phyloP scores from a whole-genome alignment of 2,888 invertebrate genomes.

The Smittia aterrima region DNA sequence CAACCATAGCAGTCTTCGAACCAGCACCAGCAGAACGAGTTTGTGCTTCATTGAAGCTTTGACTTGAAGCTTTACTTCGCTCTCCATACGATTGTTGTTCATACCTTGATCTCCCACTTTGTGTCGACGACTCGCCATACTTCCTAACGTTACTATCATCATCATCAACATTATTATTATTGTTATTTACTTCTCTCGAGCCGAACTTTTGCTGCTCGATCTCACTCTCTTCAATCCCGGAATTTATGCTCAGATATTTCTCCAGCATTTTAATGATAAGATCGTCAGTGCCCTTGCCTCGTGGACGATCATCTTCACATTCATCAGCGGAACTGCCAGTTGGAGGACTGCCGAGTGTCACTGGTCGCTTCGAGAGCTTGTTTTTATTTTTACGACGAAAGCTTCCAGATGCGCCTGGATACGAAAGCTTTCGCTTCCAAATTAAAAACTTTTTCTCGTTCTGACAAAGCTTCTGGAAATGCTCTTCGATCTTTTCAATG shows the following conservation, averaged over 20 bases:
- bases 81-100: conserved; percentile 50
- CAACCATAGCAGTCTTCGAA: background rate
- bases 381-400: conserved; percentile 59
- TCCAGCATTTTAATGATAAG: conserved; percentile 48
- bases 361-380: conserved; percentile 67
- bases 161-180: conserved; percentile 1
- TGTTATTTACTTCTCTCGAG: conserved; percentile 31
- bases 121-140: too few relatives aligned
- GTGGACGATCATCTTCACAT: conserved; percentile 54
- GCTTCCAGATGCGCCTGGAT: conserved; percentile 69
- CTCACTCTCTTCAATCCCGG: conserved; percentile 46
- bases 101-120: conserved; percentile 48
- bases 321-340: conserved; percentile 65
- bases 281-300: conserved; percentile 45
- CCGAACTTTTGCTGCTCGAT: too few relatives aligned
- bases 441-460: conserved; percentile 74
- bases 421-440: conserved; percentile 76
- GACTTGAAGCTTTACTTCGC: conserved; percentile 43
- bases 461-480: conserved; percentile 79
- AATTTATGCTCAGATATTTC: conserved; percentile 46
- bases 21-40: too few relatives aligned
- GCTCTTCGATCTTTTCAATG: conserved; percentile 75
- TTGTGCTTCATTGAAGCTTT: too few relatives aligned
- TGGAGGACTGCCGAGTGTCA: conserved; percentile 19
- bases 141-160: background rate